Conservation (phyloP, 2,113 vertebrate species). For the Leucosticte australis region DNA sequence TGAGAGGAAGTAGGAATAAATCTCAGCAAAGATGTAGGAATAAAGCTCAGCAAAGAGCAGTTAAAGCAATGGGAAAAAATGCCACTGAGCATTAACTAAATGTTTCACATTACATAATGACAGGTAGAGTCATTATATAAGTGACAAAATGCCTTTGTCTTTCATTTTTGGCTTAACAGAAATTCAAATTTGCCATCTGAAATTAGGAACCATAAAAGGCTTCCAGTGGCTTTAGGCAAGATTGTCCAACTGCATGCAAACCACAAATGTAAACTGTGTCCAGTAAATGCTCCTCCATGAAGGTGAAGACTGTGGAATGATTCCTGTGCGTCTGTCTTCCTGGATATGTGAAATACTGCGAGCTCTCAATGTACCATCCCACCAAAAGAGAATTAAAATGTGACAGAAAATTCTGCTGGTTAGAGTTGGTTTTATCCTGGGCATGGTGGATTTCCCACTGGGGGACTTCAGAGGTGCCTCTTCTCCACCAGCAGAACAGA, state of each 20-base stretch:
- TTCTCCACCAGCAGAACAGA: not conserved
- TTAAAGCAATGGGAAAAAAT: not conserved
- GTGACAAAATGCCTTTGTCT: not conserved
- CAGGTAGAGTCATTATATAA: rapidly evolving
- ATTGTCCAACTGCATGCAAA: not conserved
- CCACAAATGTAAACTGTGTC: not conserved
- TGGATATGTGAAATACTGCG: not conserved
- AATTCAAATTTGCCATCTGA: not conserved
- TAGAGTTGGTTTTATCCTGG: not conserved
- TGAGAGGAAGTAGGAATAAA: not conserved
- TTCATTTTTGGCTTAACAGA: not conserved
- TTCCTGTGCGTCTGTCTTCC: not conserved
- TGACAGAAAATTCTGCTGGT: not conserved
- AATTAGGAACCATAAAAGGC: not conserved
- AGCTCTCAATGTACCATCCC: rapidly evolving
- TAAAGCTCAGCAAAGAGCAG: not conserved
- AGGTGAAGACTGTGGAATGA: not conserved
- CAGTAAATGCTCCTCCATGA: not conserved
- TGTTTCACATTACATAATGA: not conserved
- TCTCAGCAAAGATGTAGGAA: not conserved
- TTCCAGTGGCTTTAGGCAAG: not conserved
- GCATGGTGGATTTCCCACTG: not conserved
- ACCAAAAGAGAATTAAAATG: not conserved
- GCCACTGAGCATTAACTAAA: not conserved
- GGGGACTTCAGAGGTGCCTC: not conserved